Percentiles rank a stretch among this genome's conserved stretches.
These are phyloP conservation scores for Chaitophorus viminalis DNA, from an alignment of 2,888 invertebrate genomes.

Conservation along the genomic window DNA sequence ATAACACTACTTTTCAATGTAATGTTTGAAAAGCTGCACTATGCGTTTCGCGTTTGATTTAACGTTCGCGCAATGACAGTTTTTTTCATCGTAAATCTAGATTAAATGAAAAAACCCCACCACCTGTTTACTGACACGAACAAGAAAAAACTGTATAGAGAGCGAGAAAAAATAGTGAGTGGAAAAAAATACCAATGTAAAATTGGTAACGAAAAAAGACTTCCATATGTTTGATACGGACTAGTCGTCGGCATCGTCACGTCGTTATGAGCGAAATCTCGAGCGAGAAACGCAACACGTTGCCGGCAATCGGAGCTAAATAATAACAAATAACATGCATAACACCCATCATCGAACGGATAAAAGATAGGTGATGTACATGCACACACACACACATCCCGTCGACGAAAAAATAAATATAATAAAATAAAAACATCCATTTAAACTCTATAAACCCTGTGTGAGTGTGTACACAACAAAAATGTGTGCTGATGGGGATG, in stretches of 20 bases:
- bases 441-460: neutral
- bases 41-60: neutral
- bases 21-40: neutral
- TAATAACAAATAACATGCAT: neutral
- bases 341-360: neutral
- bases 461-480: constrained; percentile 28
- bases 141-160: neutral
- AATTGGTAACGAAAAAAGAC: neutral
- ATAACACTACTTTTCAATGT: neutral
- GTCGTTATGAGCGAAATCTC: neutral
- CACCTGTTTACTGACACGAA: neutral
- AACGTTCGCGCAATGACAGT: neutral
- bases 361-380: neutral
- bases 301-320: neutral
- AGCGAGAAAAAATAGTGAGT: neutral
- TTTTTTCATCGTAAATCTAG: neutral
- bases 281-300: constrained; percentile 33
- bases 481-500: neutral
- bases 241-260: neutral
- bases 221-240: constrained; percentile 20
- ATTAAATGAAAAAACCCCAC: neutral
- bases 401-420: too few species aligned
- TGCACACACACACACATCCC: neutral
- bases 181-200: neutral
- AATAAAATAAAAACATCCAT: neutral